A percentile compares a stretch with the other conserved stretches of the same genome.
Evolutionary conservation across 2,888 invertebrate genomes (phyloP).

Genomic region (Tetrapedia diversipes): DNA sequence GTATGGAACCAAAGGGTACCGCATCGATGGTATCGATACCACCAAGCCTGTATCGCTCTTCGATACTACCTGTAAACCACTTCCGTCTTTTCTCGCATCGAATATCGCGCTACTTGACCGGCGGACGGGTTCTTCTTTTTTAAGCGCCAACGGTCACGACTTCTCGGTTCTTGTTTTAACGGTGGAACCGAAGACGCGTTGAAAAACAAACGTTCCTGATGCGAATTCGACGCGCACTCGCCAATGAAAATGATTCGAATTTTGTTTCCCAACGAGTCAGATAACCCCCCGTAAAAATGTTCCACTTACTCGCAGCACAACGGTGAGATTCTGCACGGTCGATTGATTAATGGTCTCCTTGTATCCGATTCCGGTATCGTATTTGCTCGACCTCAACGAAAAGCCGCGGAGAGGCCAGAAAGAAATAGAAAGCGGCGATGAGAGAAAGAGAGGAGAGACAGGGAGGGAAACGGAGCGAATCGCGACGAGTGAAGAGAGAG

Average conservation of each 20-base stretch:
- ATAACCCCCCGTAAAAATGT: conserved; percentile 74
- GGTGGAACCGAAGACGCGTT: too few species aligned
- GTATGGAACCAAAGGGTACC: not conserved
- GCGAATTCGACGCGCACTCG: not conserved
- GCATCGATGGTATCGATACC: too few species aligned
- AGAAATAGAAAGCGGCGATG: conserved; percentile 11
- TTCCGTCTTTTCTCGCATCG: too few species aligned
- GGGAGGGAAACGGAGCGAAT: too few species aligned
- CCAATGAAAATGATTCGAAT: not conserved
- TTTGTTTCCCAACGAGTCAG: conserved; percentile 25
- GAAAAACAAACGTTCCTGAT: not conserved
- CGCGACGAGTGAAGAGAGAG: not conserved
- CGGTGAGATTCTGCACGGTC: conserved; percentile 45
- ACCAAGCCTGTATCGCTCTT: too few species aligned
- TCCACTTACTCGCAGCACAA: conserved; percentile 61
- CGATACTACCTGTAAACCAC: too few species aligned
- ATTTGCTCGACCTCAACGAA: conserved; percentile 52
- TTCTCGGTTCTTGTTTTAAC: too few species aligned
- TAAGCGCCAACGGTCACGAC: too few species aligned
- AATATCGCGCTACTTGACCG: too few species aligned
- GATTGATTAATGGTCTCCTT: conserved; percentile 75
- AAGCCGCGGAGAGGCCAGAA: conserved; percentile 7
- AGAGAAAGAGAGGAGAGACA: not conserved
- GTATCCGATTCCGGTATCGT: conserved; percentile 76
- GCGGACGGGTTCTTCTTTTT: too few species aligned